A percentile compares a stretch with the other conserved stretches of the same genome.
phyloP scores from a whole-genome alignment of 1,140 invertebrate genomes.

The Ooceraea biroi region DNA sequence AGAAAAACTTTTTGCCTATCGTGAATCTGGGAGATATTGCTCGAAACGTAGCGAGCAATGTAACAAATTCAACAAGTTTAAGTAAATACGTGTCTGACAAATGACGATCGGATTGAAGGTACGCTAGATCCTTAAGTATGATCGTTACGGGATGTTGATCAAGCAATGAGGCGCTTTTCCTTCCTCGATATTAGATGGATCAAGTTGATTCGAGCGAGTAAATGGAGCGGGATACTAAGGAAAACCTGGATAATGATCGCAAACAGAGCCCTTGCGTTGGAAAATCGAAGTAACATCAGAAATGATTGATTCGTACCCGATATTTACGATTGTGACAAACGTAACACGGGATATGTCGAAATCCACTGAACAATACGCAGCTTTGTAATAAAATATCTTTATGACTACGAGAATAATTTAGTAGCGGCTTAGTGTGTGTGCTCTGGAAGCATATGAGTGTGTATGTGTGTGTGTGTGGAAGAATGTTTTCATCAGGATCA shows the following conservation, averaged over 20 bases:
- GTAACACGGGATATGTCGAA: not conserved
- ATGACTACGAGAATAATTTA: not conserved
- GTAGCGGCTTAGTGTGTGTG: not conserved
- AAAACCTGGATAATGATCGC: not conserved
- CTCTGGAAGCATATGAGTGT: no score
- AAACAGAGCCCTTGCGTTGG: not conserved
- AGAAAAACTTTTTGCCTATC: no score
- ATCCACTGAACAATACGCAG: not conserved
- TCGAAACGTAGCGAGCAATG: no score
- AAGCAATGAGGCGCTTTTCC: not conserved
- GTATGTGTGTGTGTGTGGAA: no score
- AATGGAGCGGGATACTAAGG: not conserved
- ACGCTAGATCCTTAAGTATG: not conserved
- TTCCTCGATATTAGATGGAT: conserved; percentile 20
- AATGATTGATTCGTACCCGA: conserved; percentile 24
- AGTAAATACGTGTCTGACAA: no score
- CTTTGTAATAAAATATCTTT: not conserved
- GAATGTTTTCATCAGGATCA: not conserved
- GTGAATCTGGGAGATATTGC: no score
- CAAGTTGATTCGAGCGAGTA: conserved; percentile 10
- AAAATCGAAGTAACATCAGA: not conserved
- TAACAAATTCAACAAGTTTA: no score
- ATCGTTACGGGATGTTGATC: conserved; percentile 9
- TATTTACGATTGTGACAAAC: not conserved
- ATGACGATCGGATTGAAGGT: no score